Percentiles rank a stretch among this genome's conserved stretches.
Evolutionary conservation across 1,140 invertebrate genomes (phyloP).

Genomic region (Trachymyrmex septentrionalis): DNA sequence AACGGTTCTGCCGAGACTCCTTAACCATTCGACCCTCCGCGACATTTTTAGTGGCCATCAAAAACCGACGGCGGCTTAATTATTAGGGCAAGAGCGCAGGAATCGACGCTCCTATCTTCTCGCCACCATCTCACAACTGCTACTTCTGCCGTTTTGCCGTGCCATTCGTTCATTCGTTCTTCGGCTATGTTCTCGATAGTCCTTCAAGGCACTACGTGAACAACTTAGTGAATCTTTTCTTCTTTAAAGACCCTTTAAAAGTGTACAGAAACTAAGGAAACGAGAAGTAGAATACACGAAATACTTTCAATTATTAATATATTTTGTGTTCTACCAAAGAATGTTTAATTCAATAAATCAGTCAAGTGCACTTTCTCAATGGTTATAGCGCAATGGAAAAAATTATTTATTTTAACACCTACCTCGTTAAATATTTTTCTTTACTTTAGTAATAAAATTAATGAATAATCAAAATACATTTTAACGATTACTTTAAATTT

Average conservation of each 20-base stretch:
- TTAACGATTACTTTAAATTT: neutral
- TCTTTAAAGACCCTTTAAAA: constrained; percentile 29
- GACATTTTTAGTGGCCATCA: constrained; percentile 87
- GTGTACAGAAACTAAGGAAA: constrained; percentile 26
- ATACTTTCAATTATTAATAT: constrained; percentile 23
- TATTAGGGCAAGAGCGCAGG: constrained; percentile 80
- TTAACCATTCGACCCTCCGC: constrained; percentile 84
- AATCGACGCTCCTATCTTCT: constrained; percentile 24
- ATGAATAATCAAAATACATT: neutral
- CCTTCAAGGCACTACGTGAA: constrained; percentile 20
- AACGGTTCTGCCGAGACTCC: constrained; percentile 77
- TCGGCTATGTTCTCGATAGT: constrained; percentile 33
- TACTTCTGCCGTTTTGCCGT: constrained; percentile 45
- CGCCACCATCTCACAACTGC: constrained; percentile 32
- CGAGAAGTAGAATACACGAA: constrained; percentile 19
- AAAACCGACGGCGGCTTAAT: constrained; percentile 85
- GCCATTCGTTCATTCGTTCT: constrained; percentile 26
- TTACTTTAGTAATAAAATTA: neutral
- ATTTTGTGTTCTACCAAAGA: neutral
- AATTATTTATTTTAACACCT: neutral
- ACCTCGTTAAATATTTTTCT: neutral
- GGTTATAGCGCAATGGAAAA: neutral
- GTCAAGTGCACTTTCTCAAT: neutral
- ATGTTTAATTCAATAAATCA: constrained; percentile 20
- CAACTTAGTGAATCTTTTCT: constrained; percentile 41